phyloP scores from a whole-genome alignment of 2,888 invertebrate genomes.

The Graphium colonna region DNA sequence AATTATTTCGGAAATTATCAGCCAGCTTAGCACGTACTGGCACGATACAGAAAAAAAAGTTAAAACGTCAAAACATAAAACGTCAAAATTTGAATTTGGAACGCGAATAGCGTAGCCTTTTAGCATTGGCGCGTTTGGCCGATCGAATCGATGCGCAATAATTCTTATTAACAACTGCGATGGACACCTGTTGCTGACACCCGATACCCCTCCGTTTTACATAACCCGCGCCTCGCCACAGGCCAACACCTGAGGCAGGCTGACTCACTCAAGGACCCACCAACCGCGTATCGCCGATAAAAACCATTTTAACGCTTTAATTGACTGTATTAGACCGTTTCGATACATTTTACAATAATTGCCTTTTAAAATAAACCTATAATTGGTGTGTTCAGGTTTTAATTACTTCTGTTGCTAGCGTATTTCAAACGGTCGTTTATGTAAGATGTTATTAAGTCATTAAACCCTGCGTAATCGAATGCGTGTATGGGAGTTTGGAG shows the following conservation, averaged over 20 bases:
- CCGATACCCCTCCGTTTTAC: conserved; percentile 35
- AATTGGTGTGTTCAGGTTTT: no score
- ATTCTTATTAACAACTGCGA: conserved; percentile 35
- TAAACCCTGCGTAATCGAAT: not conserved
- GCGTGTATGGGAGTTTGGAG: not conserved
- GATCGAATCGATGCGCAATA: conserved; percentile 33
- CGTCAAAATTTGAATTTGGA: not conserved
- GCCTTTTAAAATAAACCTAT: no score
- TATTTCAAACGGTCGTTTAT: no score
- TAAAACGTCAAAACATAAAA: not conserved
- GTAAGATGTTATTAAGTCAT: not conserved
- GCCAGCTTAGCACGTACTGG: no score
- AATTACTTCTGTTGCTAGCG: no score
- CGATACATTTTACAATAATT: no score
- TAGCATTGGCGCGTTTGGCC: conserved; percentile 13
- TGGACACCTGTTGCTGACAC: conserved; percentile 39
- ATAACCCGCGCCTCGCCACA: conserved; percentile 32
- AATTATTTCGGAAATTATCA: no score
- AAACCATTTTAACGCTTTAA: no score
- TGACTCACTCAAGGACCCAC: conserved; percentile 18
- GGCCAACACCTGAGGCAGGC: conserved; percentile 32
- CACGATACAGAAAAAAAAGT: no score
- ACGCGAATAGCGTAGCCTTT: not conserved
- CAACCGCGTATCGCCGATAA: not conserved
- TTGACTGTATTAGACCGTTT: no score